Base-by-base conservation (phyloP, 2,113 vertebrate species). In the Eurypyga helias region DNA sequence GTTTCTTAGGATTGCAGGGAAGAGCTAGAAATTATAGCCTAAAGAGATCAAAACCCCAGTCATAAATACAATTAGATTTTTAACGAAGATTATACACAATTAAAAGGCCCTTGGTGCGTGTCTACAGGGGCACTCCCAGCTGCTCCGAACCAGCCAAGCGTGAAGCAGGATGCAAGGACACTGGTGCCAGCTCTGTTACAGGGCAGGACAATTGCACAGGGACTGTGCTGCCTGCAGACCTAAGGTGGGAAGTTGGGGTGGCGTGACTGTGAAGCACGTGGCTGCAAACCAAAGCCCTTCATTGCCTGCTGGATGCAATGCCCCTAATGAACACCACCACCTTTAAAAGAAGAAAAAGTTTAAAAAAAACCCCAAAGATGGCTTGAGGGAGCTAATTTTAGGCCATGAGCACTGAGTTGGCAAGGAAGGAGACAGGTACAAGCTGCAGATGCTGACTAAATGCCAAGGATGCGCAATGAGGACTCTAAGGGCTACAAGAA, bases 381-480 rank as follows among this genome's bases (percentile, higher is more conserved):
- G 48, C 12, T 79, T 41, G 45, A 48, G 38, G 46, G 4, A 4
- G 21, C 15, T 34, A 1, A 8, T 57, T 70, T 80, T 16, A 57
- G 24, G 25, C 48, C 43, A 23, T 20, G 66, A 54, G 61, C 2
- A 29, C 28, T 24, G 54, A 48, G 36, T 6, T 4, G 46, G 24
- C 36, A 28, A 33, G 45, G 20, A 48, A 48, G 34, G 51, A 13
- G 8, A 8, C 19, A 28, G 60, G 51, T 0, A 9, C 21, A 36
- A 52, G 20, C n/a, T 24, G 52, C 28, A 64, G n/a, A 61, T 72
- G 51, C 25, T 8, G 16, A 25, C 45, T 41, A n/a, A 52, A 38
- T 11, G 20, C 12, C 10, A 38, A 65, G 17, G 54, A 4, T 21
- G 49, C 0, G 0, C 54, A 23, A 8, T 1, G 3, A 21, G 17